Base-by-base conservation (phyloP, 2,797 vertebrate genomes). In the Labroides dimidiatus region DNA sequence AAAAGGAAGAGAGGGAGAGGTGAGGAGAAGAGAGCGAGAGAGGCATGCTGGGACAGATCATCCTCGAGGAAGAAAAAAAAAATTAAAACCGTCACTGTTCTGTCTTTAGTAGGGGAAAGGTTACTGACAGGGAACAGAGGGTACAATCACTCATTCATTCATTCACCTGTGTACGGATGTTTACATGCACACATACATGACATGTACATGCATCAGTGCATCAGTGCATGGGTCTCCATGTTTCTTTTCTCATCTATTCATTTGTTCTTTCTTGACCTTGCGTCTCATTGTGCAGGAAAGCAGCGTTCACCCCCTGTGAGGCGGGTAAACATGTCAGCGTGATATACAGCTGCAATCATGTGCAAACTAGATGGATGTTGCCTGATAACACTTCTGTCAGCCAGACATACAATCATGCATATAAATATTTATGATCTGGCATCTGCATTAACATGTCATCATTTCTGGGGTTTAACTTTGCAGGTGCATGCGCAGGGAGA, bases 11-110 rank as follows among this genome's bases (percentile, higher is more conserved):
- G 2, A 4, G 23, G 6, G 37, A 24, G 44, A 33, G 5, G 17
- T 44, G 27, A 51, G 1, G 2, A 37, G 30, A 16, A 4, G 10
- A 37, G 11, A 39, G 20, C 44, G 24, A 70, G 15, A 13, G 51
- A 60, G 77, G 66, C 77, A 53, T 71, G 77, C 58, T 64, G 36
- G 47, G 81, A 74, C 77, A 80, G 62, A 44, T 66, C 10, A 2
- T 0, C 1, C 16, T 48, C 20, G 8, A 33, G 8, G 6, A 27
- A 27, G 6, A 37, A 37, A 37, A 14, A 39, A 39, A 39, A 39
- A 39, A 39, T 6, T 6, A 39, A 37, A 14, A 36, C 45, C n/a
- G 44, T 48, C 16, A 39, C 48, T 51, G n/a, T 6, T 49, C 21
- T 49, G 20, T 13, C 23, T 36, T 4, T 43, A 79, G 72, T 69